These are phyloP conservation scores for Apodemia mormo DNA, from an alignment of 2,888 invertebrate genomes.

Conservation along the genomic window DNA sequence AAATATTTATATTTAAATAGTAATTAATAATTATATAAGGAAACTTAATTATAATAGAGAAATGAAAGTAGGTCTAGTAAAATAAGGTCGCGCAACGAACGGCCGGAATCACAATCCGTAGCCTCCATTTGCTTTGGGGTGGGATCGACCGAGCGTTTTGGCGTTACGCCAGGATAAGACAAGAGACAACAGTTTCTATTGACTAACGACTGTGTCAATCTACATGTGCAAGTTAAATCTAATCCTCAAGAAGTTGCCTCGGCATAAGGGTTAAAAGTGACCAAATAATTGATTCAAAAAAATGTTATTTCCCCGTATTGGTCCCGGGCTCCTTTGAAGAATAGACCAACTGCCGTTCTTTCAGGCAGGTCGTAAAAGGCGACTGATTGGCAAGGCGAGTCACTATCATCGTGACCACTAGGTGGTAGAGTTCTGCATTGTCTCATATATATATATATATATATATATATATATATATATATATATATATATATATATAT, in stretches of 20 bases:
- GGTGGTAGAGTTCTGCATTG: too few species aligned
- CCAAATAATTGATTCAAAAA: not conserved
- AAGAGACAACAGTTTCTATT: slow-evolving; percentile 54
- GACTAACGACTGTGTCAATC: slow-evolving; percentile 51
- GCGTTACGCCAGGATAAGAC: slow-evolving; percentile 55
- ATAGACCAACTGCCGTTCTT: too few species aligned
- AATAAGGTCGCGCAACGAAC: slow-evolving; percentile 24
- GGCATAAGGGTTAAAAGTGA: slow-evolving; percentile 4
- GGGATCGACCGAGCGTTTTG: slow-evolving; percentile 64
- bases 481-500: too few species aligned
- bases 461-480: too few species aligned
- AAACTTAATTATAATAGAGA: slow-evolving; percentile 17
- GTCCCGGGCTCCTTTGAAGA: too few species aligned
- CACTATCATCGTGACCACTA: too few species aligned
- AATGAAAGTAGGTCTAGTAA: slow-evolving; percentile 21
- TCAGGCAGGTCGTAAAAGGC: too few species aligned
- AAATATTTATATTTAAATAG: not conserved
- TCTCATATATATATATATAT: too few species aligned
- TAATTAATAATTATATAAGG: not conserved
- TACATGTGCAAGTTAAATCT: slow-evolving; percentile 31
- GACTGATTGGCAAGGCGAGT: too few species aligned
- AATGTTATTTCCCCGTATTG: too few species aligned
- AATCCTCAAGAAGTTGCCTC: not conserved
- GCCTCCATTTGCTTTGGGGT: slow-evolving; percentile 36
- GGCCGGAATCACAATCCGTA: slow-evolving; percentile 27